Evolutionary conservation across 2,113 vertebrate species (phyloP).

Genomic region (Plecotus auritus): DNA sequence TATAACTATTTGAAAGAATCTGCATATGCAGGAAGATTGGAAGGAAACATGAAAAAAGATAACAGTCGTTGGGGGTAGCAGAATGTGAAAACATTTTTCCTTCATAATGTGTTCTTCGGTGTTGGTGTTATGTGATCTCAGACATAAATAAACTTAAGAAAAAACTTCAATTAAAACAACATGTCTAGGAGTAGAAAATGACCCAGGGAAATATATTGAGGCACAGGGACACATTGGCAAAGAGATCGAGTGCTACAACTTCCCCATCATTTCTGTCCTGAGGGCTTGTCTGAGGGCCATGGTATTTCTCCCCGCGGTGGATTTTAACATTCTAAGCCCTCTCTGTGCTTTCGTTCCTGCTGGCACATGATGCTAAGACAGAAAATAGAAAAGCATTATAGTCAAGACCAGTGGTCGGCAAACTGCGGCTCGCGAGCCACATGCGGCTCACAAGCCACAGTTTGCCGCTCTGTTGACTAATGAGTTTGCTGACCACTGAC

Average conservation of each 20-base stretch:
- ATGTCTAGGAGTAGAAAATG: slow-evolving; percentile 1
- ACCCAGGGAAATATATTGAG: background rate
- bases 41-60: background rate
- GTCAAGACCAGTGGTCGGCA: background rate
- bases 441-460: no score
- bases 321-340: background rate
- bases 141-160: slow-evolving; percentile 1
- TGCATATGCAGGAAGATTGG: background rate
- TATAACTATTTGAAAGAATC: slow-evolving; percentile 37
- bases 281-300: background rate
- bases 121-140: slow-evolving; percentile 33
- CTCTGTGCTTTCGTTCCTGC: background rate
- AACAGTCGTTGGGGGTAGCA: background rate
- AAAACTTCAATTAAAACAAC: slow-evolving; percentile 8
- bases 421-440: no score
- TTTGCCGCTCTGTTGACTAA: no score
- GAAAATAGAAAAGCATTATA: background rate
- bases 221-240: background rate
- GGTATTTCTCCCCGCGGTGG: background rate
- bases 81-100: background rate
- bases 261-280: background rate
- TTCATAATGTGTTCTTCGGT: background rate
- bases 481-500: no score
- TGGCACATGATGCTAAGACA: background rate
- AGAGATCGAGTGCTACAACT: background rate